Conservation (phyloP, 1,140 invertebrate genomes). For the Eupristina koningsbergeri region DNA sequence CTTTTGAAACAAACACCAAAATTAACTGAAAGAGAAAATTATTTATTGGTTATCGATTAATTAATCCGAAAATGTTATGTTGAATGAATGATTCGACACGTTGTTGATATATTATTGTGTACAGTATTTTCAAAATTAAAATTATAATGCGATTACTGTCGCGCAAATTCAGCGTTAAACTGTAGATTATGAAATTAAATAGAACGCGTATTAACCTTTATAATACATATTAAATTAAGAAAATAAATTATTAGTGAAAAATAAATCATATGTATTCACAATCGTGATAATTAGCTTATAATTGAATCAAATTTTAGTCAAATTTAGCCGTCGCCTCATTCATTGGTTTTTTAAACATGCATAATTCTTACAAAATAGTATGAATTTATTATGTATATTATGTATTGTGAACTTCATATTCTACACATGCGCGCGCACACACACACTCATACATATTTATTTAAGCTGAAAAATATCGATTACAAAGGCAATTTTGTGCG, state of each 20-base stretch:
- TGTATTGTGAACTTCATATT: neutral
- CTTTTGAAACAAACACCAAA: neutral
- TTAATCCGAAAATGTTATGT: neutral
- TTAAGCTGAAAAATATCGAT: conserved; percentile 13
- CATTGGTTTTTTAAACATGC: conserved; percentile 25
- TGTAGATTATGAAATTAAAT: conserved; percentile 1
- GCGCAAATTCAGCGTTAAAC: neutral
- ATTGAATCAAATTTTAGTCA: conserved; percentile 24
- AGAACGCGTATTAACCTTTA: conserved; percentile 47
- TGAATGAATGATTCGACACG: neutral
- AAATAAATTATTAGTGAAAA: conserved; percentile 7
- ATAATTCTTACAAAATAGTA: neutral
- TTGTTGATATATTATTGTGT: conserved; percentile 54
- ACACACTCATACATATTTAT: neutral
- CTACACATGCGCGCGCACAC: neutral
- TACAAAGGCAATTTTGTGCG: neutral
- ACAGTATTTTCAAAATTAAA: conserved; percentile 64
- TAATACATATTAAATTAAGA: conserved; percentile 14
- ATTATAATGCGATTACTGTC: conserved; percentile 31
- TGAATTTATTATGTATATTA: conserved; percentile 9
- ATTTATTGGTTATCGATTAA: neutral
- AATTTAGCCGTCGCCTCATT: conserved; percentile 5
- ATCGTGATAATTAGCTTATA: conserved; percentile 12
- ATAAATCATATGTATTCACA: conserved; percentile 26
- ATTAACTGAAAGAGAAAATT: conserved; percentile 5